A percentile compares a stretch with the other conserved stretches of the same genome.
These are phyloP conservation scores for Puntigrus tetrazona DNA, from an alignment of 2,113 vertebrate genomes.

Conservation along the genomic window DNA sequence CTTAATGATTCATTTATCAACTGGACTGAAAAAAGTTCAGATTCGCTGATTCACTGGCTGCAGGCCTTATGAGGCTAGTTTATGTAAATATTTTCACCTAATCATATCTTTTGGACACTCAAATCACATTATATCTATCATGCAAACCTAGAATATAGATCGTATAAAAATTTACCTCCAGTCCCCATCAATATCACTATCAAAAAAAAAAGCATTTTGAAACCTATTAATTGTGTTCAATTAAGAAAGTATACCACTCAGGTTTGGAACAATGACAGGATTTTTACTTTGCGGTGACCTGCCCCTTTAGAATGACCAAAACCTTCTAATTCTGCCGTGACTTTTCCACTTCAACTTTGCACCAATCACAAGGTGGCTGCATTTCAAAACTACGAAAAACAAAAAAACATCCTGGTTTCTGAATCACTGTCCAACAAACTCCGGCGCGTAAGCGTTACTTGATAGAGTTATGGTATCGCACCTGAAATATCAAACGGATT, in stretches of 20 bases:
- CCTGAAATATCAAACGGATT: conserved; percentile 53
- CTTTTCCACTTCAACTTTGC: neutral
- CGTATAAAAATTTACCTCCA: too few relatives aligned
- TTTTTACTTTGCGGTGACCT: neutral
- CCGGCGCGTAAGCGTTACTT: too few relatives aligned
- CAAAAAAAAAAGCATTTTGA: too few relatives aligned
- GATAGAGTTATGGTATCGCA: conserved; percentile 34
- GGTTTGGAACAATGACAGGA: neutral
- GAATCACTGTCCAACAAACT: neutral
- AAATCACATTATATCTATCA: too few relatives aligned
- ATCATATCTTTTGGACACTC: too few relatives aligned
- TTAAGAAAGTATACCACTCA: neutral
- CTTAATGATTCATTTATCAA: too few relatives aligned
- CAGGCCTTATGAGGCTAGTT: too few relatives aligned
- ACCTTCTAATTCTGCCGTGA: neutral
- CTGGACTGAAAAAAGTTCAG: too few relatives aligned
- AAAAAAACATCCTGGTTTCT: neutral
- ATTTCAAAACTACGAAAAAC: neutral
- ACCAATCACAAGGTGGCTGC: neutral
- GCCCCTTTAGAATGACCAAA: neutral
- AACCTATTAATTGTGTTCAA: neutral
- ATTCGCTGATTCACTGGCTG: too few relatives aligned
- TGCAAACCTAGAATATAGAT: too few relatives aligned
- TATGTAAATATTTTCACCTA: too few relatives aligned
- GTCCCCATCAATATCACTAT: too few relatives aligned